Base-by-base conservation (phyloP, 2,113 vertebrate species). In the Larimichthys polyactis region DNA sequence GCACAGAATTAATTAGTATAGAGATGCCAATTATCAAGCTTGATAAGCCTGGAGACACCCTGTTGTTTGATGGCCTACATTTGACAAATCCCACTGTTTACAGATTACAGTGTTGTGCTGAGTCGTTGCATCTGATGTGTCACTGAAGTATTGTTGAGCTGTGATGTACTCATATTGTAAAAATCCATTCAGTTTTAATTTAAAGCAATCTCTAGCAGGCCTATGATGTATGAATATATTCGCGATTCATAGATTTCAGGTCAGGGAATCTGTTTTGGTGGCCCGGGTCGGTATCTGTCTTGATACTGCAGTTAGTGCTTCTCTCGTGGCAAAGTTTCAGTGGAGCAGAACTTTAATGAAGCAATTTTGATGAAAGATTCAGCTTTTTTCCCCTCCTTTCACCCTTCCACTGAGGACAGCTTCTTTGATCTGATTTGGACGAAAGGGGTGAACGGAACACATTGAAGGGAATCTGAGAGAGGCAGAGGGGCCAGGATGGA, bases 361-460 rank as follows among this genome's bases (percentile, higher is more conserved):
- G 60, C 9, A 72, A 78, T 88, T 84, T 84, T 16, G 40, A 91
- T 89, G 78, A 91, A 94, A 93, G 82, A 87, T 80, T 88, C 65
- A 70, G 24, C 44, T 49, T 67, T 73, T 81, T 44, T 51, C 22
- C 51, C 27, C 16, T 12, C 5, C 14, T 48, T 32, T 77, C 82
- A 51, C 81, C 80, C 64, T 60, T 76, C 90, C 66, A 81, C 81
- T 6, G 57, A 81, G 73, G 78, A 86, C 57, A 52, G 71, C 77
- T 67, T 71, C 86, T 94, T 94, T 93, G 89, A 94, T 93, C 86
- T 86, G 69, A 77, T 79, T 74, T 82, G 62, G 75, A 71, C 11
- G 66, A 59, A 27, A 49, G 64, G 64, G 67, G 62, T 74, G 48
- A 71, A 77, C 79, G 67, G 70, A 84, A 79, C 49, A 40, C 52